These are phyloP conservation scores for Nomada lathburiana DNA, from an alignment of 2,888 invertebrate species.

Conservation along the genomic window DNA sequence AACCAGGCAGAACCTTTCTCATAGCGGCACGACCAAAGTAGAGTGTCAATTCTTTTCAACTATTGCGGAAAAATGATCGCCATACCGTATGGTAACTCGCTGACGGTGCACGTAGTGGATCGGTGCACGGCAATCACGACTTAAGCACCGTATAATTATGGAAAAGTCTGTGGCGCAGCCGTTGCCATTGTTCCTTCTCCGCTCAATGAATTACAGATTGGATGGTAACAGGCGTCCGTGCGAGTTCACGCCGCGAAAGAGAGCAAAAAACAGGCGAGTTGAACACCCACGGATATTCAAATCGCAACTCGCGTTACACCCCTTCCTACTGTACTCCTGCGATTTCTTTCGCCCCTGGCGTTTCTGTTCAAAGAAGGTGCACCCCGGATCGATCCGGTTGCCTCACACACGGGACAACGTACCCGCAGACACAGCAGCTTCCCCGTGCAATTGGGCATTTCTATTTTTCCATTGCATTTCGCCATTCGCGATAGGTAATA, in stretches of 20 bases:
- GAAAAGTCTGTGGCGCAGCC: conserved; percentile 48
- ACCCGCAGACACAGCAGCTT: too few relatives aligned
- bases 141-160: conserved; percentile 55
- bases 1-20: background rate
- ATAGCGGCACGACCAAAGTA: background rate
- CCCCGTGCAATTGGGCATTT: too few relatives aligned
- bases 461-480: too few relatives aligned
- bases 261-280: conserved; percentile 7
- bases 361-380: conserved; percentile 12
- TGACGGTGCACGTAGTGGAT: conserved; percentile 21
- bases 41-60: conserved; percentile 3
- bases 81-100: conserved; percentile 1
- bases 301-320: conserved; percentile 34
- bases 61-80: conserved; percentile 19
- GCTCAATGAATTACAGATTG: conserved; percentile 51
- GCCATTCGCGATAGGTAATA: too few relatives aligned
- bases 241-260: background rate
- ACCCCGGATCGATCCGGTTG: background rate
- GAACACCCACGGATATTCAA: conserved; percentile 57
- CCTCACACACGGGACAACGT: conserved; percentile 1
- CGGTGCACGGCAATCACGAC: conserved; percentile 43
- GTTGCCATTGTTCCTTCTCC: conserved; percentile 43
- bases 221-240: conserved; percentile 32
- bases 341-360: background rate
- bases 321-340: conserved; percentile 31